Base-by-base conservation (phyloP, 2,888 invertebrate genomes). In the Harpalus rubripes region DNA sequence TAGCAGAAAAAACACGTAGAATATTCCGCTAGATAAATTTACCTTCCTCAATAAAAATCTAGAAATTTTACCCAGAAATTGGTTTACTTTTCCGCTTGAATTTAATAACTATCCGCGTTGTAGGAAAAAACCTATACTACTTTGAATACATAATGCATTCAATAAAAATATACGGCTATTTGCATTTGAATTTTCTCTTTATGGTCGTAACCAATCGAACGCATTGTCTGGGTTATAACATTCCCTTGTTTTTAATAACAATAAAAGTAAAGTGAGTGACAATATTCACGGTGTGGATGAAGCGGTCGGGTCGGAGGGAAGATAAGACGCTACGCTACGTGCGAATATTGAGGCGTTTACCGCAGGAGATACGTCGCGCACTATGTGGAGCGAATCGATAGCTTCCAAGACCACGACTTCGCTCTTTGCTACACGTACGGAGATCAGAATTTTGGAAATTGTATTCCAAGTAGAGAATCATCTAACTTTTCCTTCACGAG, bases 231-330 rank as follows among this genome's bases (percentile, higher is more conserved):
- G 78, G 78, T 32, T 78, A 84, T 84, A 84, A 78, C 84, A 84
- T 78, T 84, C 26, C 26, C 65, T 84, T 84, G 84, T 78, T 84
- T 78, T 84, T 84, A 84, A 84, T 84, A 84, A 84, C 84, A 84
- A 84, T 84, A 84, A 84, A 84, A 84, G 84, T 78, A 78, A 84
- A 84, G 84, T 78, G 84, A 84, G 78, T 84, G 84, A 84, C 84
- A 84, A 84, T 84, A 76, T 78, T 44, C 63, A 56, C 76, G 65
- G 22, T 68, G 39, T 7, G 76, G 56, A 78, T 78, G 84, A 63
- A 84, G 59, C 78, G 58, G 52, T 52, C 12, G 6, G 10, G 8
- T 1, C 61, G 39, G n/a, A 26, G 26, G 22, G 26, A 16, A 74
- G 76, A 72, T 68, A 44, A 80, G 61, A 32, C 39, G 22, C 56